Conservation (phyloP, 2,888 invertebrate genomes). For the Scaptomyza parva region DNA sequence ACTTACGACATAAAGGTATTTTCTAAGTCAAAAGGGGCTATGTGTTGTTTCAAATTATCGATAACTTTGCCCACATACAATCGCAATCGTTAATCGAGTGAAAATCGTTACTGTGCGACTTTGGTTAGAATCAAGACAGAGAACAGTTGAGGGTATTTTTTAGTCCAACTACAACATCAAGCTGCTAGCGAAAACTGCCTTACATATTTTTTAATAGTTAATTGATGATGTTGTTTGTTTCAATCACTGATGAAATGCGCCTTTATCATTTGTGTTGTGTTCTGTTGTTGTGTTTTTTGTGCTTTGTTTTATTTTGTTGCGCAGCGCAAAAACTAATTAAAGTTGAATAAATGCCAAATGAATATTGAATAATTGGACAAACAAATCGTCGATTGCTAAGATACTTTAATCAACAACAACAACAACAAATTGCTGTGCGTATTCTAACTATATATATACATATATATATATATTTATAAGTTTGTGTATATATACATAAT, state of each 20-base stretch:
- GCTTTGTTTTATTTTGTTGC: background rate
- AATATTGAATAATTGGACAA: background rate
- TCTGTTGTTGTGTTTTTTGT: background rate
- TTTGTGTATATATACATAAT: conserved; percentile 43
- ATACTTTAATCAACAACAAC: conserved; percentile 16
- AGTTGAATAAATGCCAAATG: conserved; percentile 23
- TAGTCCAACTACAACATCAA: no score
- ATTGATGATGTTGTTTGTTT: conserved; percentile 3
- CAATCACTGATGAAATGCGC: conserved; percentile 1
- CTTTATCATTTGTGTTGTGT: background rate
- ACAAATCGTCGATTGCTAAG: conserved; percentile 9
- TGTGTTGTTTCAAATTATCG: no score
- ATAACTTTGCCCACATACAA: no score
- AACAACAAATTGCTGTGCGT: background rate
- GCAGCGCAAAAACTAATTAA: conserved; percentile 19
- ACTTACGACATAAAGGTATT: no score
- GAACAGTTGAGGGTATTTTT: background rate
- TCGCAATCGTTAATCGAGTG: no score
- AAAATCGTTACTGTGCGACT: no score
- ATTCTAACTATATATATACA: background rate
- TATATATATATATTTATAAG: conserved; percentile 1
- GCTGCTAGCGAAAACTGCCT: no score
- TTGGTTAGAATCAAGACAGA: no score
- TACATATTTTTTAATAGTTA: background rate
- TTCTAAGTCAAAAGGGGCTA: no score